Evolutionary conservation across 2,113 vertebrate genomes (phyloP), one percentile per base, ranked within the genome.

Genomic region (Cottus gobio): DNA sequence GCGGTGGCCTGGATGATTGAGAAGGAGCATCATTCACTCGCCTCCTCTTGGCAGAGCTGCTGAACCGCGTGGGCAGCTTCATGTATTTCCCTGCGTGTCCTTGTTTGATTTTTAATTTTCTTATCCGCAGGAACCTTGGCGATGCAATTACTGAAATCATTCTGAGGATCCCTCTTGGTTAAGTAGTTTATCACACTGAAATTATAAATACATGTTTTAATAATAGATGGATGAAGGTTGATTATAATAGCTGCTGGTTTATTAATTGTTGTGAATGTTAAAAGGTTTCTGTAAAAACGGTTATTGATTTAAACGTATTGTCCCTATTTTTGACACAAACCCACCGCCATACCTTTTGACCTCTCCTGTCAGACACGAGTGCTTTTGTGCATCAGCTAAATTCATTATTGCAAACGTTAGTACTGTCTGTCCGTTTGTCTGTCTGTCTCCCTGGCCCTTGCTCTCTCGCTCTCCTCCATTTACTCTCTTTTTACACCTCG

Each of bases 51-150:
- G 79, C 76, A 77, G 26, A 71, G 69, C 57, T 44, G 64, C 77
- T 62, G 71, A 65, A 75, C 63, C 71, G 77, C 48, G 67, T 82
- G 50, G 68, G 82, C 82, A 52, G 84, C 70, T 37, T 69, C 71
- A 22, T 78, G 52, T 58, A 15, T 77, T 81, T 85, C 67, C 71
- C 30, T 0, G 0, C 4, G 37, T 66, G 83, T 82, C 66, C 71
- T 80, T 31, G 71, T 90, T 85, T 64, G 80, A 83, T 82, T 85
- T 84, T 80, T 80, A 63, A 79, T 85, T 91, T 82, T 77, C 66
- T 48, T 64, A 80, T 62, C 65, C 16, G 13, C 36, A 58, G 44
- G 18, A 84, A 71, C 63, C 72, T 86, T 80, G 85, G 68, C 7
- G 24, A 87, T 39, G 28, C 58, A 77, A 75, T 82, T 56, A 79